Evolutionary conservation across 1,140 invertebrate genomes (phyloP), one percentile per base, ranked within the genome.

Genomic region (Drosophila littoralis): DNA sequence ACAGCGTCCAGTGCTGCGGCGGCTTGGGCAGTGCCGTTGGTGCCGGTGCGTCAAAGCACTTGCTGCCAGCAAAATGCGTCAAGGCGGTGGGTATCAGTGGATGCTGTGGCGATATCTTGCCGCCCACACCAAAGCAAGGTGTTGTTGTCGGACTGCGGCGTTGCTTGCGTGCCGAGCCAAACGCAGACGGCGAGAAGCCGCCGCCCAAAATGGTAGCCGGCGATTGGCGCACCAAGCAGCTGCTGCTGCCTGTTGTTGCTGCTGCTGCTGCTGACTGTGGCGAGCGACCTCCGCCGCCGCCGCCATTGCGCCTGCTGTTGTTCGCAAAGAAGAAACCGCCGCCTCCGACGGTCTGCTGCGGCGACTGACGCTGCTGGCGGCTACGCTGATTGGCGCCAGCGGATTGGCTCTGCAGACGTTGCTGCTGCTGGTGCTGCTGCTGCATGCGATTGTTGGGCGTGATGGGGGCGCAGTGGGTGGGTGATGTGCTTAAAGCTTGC

Each of bases 31-130:
- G 85, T 65, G 94, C 93, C 51, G 94, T 93, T 38, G 94, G 94
- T 69, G 94, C 93, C 51, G 94, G 94, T 61, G 94, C 94, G 66
- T 95, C 94, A 57, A 93, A 94, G 79, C 94, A 95, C 78, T 95
- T 95, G 63, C 94, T 94, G 64, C 94, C 94, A 72, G 94, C 94
- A 83, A 94, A 95, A 77, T 93, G 93, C 79, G 91, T 91, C 65
- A 91, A 75, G 48, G 88, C 88, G 82, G 89, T 92, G 77, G 91
- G 91, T 84, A 91, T 82, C 59, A 91, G 81, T 75, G 64, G 59
- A 38, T 83, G 79, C 63, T 80, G 79, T 32, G 91, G 89, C 70
- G 91, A 91, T 32, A 92, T 68, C 46, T 91, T 88, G 33, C 89
- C 88, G 52, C 85, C 83, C 6, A 61, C 67, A 68, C 75, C 70